Percentiles rank a stretch among this genome's conserved stretches.
Conservation (phyloP, 1,140 invertebrate genomes). For the Monochamus saltuarius region DNA sequence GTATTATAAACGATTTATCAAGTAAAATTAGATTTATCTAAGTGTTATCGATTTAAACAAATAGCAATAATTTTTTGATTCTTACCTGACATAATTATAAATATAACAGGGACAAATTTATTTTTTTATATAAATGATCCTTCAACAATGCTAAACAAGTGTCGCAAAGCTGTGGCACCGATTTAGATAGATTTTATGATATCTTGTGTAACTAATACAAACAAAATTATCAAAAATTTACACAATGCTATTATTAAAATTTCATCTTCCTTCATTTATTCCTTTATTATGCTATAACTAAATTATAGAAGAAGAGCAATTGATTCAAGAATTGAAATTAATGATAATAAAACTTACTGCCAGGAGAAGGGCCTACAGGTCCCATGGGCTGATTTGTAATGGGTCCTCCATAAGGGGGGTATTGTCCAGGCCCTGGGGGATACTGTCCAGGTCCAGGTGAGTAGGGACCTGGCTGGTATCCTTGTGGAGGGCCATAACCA, state of each 20-base stretch:
- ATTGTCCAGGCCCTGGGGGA: constrained; percentile 23
- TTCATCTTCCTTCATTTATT: constrained; percentile 5
- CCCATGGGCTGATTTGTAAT: constrained; percentile 3
- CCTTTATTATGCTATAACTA: constrained; percentile 5
- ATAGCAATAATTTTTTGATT: no score
- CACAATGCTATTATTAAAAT: constrained; percentile 1
- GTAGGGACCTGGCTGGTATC: constrained; percentile 30
- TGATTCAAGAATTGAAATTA: constrained; percentile 17
- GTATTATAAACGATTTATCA: no score
- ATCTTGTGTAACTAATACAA: neutral
- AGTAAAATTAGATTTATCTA: neutral
- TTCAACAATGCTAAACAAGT: neutral
- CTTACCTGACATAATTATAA: no score
- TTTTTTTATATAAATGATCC: no score
- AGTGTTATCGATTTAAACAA: neutral
- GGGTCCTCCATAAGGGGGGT: constrained; percentile 4
- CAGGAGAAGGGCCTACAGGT: constrained; percentile 5
- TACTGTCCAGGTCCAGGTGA: constrained; percentile 5
- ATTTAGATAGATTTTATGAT: constrained; percentile 7
- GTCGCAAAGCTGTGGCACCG: constrained; percentile 6
- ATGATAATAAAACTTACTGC: constrained; percentile 1
- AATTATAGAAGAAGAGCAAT: constrained; percentile 9
- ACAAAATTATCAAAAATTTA: constrained; percentile 13
- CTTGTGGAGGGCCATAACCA: constrained; percentile 27
- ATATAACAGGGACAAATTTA: no score